Percentiles rank a stretch among this genome's conserved stretches.
These are phyloP conservation scores for Orycteropus afer DNA, from an alignment of 2,113 vertebrate genomes.

Conservation along the genomic window DNA sequence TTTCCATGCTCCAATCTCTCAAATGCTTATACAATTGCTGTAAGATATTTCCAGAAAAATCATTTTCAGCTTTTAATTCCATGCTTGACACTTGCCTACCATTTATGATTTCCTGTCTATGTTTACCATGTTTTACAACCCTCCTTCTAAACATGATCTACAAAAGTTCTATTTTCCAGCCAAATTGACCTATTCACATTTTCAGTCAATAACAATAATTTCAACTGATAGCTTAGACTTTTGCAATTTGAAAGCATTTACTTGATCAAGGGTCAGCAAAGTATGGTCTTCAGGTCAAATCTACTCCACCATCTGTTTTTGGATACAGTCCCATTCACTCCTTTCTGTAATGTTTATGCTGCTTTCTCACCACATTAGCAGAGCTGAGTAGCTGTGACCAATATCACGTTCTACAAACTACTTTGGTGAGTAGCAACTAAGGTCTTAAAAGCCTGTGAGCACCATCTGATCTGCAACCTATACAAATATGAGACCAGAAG, in stretches of 20 bases:
- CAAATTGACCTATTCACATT: neutral
- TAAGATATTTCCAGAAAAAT: neutral
- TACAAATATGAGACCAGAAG: too few relatives aligned
- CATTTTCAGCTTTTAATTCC: neutral
- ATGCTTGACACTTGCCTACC: neutral
- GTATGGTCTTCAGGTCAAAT: neutral
- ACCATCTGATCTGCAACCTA: too few relatives aligned
- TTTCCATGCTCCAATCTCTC: conserved; percentile 12
- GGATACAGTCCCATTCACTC: neutral
- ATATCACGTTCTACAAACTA: too few relatives aligned
- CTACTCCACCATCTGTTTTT: neutral
- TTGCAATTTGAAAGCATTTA: conserved; percentile 8
- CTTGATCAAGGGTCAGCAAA: neutral
- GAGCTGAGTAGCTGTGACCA: neutral
- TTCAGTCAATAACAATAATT: neutral
- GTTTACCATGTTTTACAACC: neutral
- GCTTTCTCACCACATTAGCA: neutral
- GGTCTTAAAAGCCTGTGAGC: too few relatives aligned
- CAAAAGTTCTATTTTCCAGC: neutral
- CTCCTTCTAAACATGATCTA: neutral
- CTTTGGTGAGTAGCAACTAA: too few relatives aligned
- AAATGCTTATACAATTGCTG: neutral
- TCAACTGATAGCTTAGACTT: neutral
- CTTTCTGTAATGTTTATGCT: neutral
- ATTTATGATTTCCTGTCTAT: neutral